Conservation (phyloP, 1,140 invertebrate genomes). For the Drosophila tsacasi region DNA sequence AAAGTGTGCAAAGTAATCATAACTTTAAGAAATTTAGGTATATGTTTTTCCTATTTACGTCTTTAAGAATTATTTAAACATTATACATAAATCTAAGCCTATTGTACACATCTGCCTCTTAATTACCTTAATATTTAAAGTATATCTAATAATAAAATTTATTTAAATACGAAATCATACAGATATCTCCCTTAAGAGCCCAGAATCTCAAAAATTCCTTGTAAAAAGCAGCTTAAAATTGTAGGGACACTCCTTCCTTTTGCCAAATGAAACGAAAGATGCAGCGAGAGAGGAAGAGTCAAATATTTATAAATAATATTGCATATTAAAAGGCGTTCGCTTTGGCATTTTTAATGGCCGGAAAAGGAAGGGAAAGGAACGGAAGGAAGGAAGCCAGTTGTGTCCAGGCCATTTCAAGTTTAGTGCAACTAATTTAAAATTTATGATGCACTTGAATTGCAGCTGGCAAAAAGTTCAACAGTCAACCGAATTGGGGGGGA, state of each 20-base stretch:
- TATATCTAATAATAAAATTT: not conserved
- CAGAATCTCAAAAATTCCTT: not conserved
- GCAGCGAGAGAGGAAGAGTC: not conserved
- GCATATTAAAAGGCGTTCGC: conserved; percentile 34
- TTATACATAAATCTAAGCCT: not conserved
- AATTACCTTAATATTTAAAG: not conserved
- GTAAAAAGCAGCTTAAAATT: not conserved
- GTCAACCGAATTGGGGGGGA: conserved; percentile 13
- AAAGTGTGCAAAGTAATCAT: too few relatives aligned
- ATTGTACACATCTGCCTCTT: not conserved
- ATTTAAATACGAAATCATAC: not conserved
- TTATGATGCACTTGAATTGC: conserved; percentile 74
- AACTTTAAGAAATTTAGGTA: too few relatives aligned
- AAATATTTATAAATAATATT: conserved; percentile 51
- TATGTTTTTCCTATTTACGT: too few relatives aligned
- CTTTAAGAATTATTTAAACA: too few relatives aligned
- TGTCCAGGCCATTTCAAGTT: conserved; percentile 50
- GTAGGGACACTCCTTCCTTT: not conserved
- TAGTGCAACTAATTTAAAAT: conserved; percentile 71
- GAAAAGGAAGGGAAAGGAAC: not conserved
- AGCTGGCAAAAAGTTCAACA: conserved; percentile 59
- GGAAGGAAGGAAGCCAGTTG: not conserved
- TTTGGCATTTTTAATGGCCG: conserved; percentile 41
- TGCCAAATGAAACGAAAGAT: conserved; percentile 15
- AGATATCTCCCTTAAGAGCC: not conserved